Evolutionary conservation across 2,797 vertebrate genomes (phyloP).

Genomic region (Sorex maritimensis): DNA sequence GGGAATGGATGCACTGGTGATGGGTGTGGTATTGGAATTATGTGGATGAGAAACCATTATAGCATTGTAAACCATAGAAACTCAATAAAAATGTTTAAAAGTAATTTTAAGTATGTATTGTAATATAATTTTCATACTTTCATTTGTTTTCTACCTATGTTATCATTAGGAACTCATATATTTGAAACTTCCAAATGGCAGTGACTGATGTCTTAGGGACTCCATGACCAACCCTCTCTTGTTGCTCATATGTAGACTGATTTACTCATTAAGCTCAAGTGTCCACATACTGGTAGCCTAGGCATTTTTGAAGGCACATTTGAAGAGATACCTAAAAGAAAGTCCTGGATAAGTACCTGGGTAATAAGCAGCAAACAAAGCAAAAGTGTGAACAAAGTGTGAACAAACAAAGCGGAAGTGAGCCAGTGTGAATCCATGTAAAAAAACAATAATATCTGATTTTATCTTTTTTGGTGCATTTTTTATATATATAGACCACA

Average conservation of each 20-base stretch:
- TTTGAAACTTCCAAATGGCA: not conserved
- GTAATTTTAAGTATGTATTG: slow-evolving; percentile 29
- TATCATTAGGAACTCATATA: not conserved
- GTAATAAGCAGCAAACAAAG: too few relatives aligned
- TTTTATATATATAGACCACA: not conserved
- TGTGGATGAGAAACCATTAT: too few relatives aligned
- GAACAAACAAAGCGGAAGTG: not conserved
- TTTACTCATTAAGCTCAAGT: not conserved
- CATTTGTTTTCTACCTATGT: not conserved
- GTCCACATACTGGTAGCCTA: not conserved
- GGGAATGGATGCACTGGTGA: too few relatives aligned
- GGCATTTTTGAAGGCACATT: not conserved
- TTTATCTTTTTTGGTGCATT: not conserved
- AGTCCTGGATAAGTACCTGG: not conserved
- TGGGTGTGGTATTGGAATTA: too few relatives aligned
- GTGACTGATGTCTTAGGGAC: not conserved
- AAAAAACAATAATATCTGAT: not conserved
- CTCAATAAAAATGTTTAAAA: too few relatives aligned
- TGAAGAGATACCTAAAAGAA: not conserved
- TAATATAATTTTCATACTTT: not conserved
- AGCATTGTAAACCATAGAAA: too few relatives aligned
- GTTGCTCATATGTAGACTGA: not conserved
- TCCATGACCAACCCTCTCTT: not conserved
- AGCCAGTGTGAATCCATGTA: not conserved
- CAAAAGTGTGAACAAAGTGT: too few relatives aligned